Base-by-base conservation (phyloP, 2,113 vertebrate species). In the Promerops cafer region DNA sequence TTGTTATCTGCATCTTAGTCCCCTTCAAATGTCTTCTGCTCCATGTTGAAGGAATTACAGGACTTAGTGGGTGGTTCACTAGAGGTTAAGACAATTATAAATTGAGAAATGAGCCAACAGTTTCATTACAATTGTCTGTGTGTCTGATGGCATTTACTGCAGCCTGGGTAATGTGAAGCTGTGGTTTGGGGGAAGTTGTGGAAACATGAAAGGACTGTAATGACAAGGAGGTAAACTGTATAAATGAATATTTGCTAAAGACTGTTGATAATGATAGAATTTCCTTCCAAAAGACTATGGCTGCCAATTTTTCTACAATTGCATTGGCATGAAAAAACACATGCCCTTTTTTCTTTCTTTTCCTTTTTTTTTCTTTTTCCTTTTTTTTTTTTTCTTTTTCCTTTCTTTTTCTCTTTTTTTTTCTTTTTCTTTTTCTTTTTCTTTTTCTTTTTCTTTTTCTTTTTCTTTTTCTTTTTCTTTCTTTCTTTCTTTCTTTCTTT, bases 311-410 rank as follows among this genome's bases (percentile, higher is more conserved):
- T 75, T 85, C 71, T 89, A 33, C 2, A 22, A 28, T 39, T 68
- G 2, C 6, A 56, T 5, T 71, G 52, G 16, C 6, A 27, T 27
- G 69, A 37, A 60, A 80, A 72, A 56, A 3, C 3, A n/a, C 3
- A 47, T 2, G 15, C 3, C 3, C 2, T 9, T 52, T 52, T 23
- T 1, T 9, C 20, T 37, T 59, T 15, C 6, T 18, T 8, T 53
- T 31, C 4, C 2, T 21, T 19, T 9, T 3, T 2, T 30, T 21
- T 26, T 11, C 6, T 6, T 7, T 54, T 5, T 54, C 3, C 12
- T 12, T 11, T 4, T 24, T 6, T 37, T 6, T 24, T 10, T 40
- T 16, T 64, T 13, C 24, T 1, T 44, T 44, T 28, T 26, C 27
- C 49, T 50, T 28, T 52, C 6, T 26, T 17, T 23, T 16, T 65